Percentiles rank a stretch among this genome's conserved stretches.
Conservation (phyloP, 1,140 invertebrate genomes). For the Luehdorfia chinensis region DNA sequence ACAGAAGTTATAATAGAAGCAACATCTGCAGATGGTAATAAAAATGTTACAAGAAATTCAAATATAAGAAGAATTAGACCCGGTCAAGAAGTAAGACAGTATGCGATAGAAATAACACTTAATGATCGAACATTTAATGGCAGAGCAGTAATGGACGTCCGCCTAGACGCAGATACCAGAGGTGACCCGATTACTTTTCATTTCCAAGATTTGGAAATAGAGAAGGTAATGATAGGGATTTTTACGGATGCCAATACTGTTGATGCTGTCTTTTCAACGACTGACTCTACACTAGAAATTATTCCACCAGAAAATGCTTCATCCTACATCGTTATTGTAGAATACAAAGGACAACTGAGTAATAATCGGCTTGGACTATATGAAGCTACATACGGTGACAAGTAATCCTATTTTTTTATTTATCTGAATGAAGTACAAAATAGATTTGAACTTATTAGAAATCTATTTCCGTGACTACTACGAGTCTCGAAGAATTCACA, state of each 20-base stretch:
- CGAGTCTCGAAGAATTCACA: too few species aligned
- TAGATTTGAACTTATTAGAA: too few species aligned
- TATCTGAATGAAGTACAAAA: not conserved
- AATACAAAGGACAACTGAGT: slow-evolving; percentile 59
- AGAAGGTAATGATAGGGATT: slow-evolving; percentile 34
- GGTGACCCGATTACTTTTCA: slow-evolving; percentile 39
- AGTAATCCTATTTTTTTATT: slow-evolving; percentile 35
- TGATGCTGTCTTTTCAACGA: slow-evolving; percentile 17
- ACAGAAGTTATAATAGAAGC: not conserved
- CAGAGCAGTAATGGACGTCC: slow-evolving; percentile 39
- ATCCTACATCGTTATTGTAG: slow-evolving; percentile 42
- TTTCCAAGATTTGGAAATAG: slow-evolving; percentile 30
- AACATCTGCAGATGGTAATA: not conserved
- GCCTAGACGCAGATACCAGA: slow-evolving; percentile 28
- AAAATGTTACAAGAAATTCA: slow-evolving; percentile 12
- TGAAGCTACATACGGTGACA: slow-evolving; percentile 25
- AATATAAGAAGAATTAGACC: slow-evolving; percentile 31
- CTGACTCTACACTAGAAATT: slow-evolving; percentile 38
- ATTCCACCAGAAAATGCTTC: slow-evolving; percentile 20
- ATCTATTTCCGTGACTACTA: too few species aligned
- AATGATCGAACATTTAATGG: slow-evolving; percentile 38
- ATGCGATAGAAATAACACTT: slow-evolving; percentile 36
- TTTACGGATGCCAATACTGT: slow-evolving; percentile 32
- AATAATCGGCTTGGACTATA: slow-evolving; percentile 41
- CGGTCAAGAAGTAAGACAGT: slow-evolving; percentile 36